Evolutionary conservation across 2,113 vertebrate genomes (phyloP), one percentile per base, ranked within the genome.

Genomic region (Corapipo altera): DNA sequence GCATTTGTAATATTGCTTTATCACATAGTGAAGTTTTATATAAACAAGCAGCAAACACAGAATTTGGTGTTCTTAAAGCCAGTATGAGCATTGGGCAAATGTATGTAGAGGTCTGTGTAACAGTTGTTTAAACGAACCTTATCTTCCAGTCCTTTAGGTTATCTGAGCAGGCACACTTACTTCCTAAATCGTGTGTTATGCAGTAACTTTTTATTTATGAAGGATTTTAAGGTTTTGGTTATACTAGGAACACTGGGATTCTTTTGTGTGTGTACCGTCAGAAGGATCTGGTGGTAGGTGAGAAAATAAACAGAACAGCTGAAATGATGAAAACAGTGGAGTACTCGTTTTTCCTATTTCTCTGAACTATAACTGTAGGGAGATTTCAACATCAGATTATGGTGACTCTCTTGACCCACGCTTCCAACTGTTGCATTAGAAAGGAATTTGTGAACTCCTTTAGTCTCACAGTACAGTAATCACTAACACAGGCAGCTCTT

Each of bases 331-430:
- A 79, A 82, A n/a, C 11, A 57, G 2, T 41, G 6, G 3, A n/a
- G 30, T 27, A 28, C 4, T 1, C 0, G 6, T 32, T 41, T 46
- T 26, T 3, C 4, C 24, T 39, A 0, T 83, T 66, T 85, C 35
- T 93, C 27, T 11, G 5, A 41, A 66, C 44, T 71, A 15, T 90
- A 94, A 78, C 32, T 71, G 11, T 35, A 80, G 10, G 24, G 30
- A 72, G 21, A 46, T 79, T 86, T 88, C 65, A 84, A 49, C 33
- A 41, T 77, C 15, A 78, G 26, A 3, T 81, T 87, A 26, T 65
- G 17, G 4, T 81, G 33, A 58, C 44, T 89, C 80, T 49, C 48
- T 78, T 92, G 64, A 84, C 57, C 21, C 15, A 4, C 33, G 35
- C 30, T 77, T 83, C 51, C 41, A 70, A 2, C 23, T 28, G 3